Base-by-base conservation (phyloP, 2,113 vertebrate species). In the Ictalurus furcatus region DNA sequence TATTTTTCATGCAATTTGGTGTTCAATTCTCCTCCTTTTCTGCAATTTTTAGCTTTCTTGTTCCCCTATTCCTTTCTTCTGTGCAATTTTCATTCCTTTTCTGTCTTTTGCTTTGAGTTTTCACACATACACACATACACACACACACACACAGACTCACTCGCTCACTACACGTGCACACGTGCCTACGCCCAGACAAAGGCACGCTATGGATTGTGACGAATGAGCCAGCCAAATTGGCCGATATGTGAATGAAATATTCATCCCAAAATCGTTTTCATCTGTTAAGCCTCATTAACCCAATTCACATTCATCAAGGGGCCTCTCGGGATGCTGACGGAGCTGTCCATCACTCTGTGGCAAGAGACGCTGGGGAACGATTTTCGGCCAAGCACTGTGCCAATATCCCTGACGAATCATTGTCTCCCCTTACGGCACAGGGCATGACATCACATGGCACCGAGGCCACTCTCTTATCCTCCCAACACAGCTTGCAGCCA, bases 201-300 rank as follows among this genome's bases (percentile, higher is more conserved):
- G 74, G 84, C 84, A 69, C n/a, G 86, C 80, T 84, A 56, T 59
- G 90, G 88, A 84, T 86, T 88, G 91, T 92, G 90, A 91, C 86
- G 65, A 90, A 91, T 90, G 90, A 90, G 87, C 87, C 84, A 67
- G 86, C 28, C 84, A 90, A 90, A 92, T 87, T 58, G 84, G 84
- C 61, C 52, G 82, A 90, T 90, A 85, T 88, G 88, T 91, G 91
- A 92, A 91, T 89, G 89, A 90, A 92, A 92, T 91, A 92, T 91
- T 89, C 80, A 86, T 85, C 88, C 91, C 44, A 34, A 87, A 91
- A 90, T 89, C 90, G 37, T 85, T 90, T 89, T 90, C 86, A 80
- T 90, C 91, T 89, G 88, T 90, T 82, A 88, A 90, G 90, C 86
- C 91, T 89, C 91, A 91, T 90, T 92, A 91, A 89, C 90, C 90